A percentile compares a stretch with the other conserved stretches of the same genome.
Evolutionary conservation across 2,797 vertebrate species (phyloP).

Genomic region (Philypnodon macrostomus): DNA sequence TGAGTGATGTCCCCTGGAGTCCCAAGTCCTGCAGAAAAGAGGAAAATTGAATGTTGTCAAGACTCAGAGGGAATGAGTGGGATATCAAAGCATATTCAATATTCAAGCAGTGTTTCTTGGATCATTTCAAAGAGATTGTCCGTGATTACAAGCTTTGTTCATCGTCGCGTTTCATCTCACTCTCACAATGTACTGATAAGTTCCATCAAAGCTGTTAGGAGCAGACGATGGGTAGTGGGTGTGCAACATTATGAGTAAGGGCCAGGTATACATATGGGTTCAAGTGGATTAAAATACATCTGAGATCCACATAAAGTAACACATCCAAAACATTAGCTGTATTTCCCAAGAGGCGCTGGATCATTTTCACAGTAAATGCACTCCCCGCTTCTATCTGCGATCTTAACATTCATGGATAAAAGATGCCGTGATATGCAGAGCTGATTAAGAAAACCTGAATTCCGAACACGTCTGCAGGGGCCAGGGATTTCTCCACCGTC

Average conservation of each 20-base stretch:
- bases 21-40: slow-evolving; percentile 81
- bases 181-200: slow-evolving; percentile 38
- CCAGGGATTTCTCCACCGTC: slow-evolving; percentile 21
- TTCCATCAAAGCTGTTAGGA: slow-evolving; percentile 2
- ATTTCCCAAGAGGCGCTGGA: not conserved
- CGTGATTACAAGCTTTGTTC: slow-evolving; percentile 43
- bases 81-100: slow-evolving; percentile 13
- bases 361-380: slow-evolving; percentile 15
- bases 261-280: too few species aligned
- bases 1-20: slow-evolving; percentile 85
- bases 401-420: slow-evolving; percentile 17
- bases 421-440: slow-evolving; percentile 20
- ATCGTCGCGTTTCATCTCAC: slow-evolving; percentile 31
- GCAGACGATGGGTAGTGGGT: slow-evolving; percentile 3
- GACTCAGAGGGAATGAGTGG: not conserved
- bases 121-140: slow-evolving; percentile 30
- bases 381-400: slow-evolving; percentile 4
- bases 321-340: not conserved
- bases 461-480: slow-evolving; percentile 20
- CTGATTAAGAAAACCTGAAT: slow-evolving; percentile 38
- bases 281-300: too few species aligned
- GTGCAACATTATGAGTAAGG: not conserved
- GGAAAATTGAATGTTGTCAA: not conserved
- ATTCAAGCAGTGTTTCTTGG: slow-evolving; percentile 27
- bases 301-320: too few species aligned